phyloP scores from a whole-genome alignment of 1,140 invertebrate species.

The Drosophila setifemur region DNA sequence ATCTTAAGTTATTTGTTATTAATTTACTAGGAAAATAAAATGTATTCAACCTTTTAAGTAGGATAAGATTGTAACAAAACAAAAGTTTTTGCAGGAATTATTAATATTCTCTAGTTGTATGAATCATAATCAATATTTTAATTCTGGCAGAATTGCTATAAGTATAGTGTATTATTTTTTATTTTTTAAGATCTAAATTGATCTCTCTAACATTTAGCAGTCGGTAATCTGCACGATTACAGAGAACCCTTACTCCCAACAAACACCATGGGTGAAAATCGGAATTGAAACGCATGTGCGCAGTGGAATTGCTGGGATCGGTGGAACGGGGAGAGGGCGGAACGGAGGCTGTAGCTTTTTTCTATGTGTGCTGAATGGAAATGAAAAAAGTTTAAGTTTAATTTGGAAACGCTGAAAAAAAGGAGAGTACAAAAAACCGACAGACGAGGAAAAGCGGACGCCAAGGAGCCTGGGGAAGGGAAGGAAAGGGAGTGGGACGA shows the following conservation, averaged over 20 bases:
- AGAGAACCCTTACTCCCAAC: neutral
- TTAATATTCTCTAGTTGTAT: no score
- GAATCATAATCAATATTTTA: no score
- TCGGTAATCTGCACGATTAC: no score
- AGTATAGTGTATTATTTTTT: no score
- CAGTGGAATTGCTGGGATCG: constrained; percentile 39
- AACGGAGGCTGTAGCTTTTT: constrained; percentile 46
- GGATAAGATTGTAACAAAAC: no score
- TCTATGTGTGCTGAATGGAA: constrained; percentile 63
- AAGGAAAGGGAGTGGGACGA: constrained; percentile 3
- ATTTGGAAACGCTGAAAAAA: constrained; percentile 75
- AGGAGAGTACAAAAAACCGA: constrained; percentile 30
- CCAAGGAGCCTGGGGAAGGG: neutral
- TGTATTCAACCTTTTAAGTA: no score
- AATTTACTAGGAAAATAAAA: no score
- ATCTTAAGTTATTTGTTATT: no score
- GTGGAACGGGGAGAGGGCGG: constrained; percentile 6
- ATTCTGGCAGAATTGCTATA: no score
- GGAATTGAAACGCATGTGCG: constrained; percentile 77
- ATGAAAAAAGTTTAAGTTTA: constrained; percentile 79
- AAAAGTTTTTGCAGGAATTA: no score
- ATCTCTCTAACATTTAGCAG: no score
- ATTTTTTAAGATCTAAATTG: no score
- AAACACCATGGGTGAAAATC: constrained; percentile 24
- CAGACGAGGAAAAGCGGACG: neutral